Conservation (phyloP, 1,140 invertebrate genomes). For the Lucilia cuprina region DNA sequence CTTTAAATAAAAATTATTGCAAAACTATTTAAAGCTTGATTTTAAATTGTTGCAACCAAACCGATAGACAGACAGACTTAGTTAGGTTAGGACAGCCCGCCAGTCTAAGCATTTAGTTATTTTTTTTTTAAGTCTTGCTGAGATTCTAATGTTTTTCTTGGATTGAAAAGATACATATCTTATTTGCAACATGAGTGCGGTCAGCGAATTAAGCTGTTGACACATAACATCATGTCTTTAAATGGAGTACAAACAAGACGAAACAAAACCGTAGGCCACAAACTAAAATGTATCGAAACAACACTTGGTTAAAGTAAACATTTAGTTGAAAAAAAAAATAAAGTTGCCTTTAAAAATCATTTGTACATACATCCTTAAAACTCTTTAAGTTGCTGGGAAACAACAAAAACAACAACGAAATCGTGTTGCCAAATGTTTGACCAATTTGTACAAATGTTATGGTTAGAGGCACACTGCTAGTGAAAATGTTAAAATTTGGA, state of each 20-base stretch:
- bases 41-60: not conserved
- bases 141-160: conserved; percentile 20
- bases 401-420: conserved; percentile 24
- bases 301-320: not conserved
- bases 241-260: not conserved
- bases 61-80: not conserved
- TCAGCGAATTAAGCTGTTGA: conserved; percentile 35
- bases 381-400: not conserved
- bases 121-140: conserved; percentile 1
- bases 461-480: not conserved
- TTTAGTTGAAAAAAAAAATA: not conserved
- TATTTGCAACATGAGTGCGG: conserved; percentile 25
- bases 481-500: not conserved
- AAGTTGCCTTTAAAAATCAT: not conserved
- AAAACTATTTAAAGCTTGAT: not conserved
- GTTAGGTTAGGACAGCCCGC: not conserved
- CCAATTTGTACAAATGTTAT: not conserved
- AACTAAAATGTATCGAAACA: not conserved
- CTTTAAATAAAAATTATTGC: conserved; percentile 12
- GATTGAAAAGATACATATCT: conserved; percentile 23
- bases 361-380: not conserved
- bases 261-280: conserved; percentile 26
- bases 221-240: conserved; percentile 28
- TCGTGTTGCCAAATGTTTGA: conserved; percentile 14
- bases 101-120: not conserved